phyloP scores from a whole-genome alignment of 2,888 invertebrate species.

The Hydropsyche betteni region DNA sequence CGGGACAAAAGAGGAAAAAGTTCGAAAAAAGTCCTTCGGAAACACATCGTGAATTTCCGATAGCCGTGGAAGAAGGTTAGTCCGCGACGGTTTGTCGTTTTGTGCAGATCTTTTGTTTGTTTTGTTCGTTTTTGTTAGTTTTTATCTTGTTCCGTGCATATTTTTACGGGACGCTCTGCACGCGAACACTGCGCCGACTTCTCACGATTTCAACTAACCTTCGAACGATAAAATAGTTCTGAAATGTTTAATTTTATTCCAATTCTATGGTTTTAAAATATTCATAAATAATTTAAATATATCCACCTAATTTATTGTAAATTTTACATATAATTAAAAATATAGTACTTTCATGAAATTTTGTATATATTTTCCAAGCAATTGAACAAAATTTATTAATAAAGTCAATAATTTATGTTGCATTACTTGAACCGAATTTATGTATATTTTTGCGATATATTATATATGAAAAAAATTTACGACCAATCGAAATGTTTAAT shows the following conservation, averaged over 20 bases:
- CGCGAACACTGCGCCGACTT: conserved; percentile 35
- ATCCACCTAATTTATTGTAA: too few species aligned
- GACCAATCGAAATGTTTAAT: too few species aligned
- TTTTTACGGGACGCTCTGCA: conserved; percentile 41
- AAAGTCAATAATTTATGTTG: too few species aligned
- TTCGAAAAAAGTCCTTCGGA: conserved; percentile 36
- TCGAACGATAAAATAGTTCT: background rate
- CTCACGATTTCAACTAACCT: background rate
- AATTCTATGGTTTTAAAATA: background rate
- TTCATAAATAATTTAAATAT: background rate
- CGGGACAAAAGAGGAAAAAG: conserved; percentile 41
- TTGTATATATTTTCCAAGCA: too few species aligned
- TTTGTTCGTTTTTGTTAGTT: conserved; percentile 4
- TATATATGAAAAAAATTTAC: background rate
- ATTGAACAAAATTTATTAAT: too few species aligned
- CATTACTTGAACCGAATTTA: background rate
- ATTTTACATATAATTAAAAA: too few species aligned
- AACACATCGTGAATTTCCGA: conserved; percentile 47
- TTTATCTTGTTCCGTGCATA: conserved; percentile 42
- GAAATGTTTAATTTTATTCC: background rate
- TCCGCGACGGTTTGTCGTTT: conserved; percentile 18
- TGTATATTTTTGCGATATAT: background rate
- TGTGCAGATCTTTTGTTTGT: conserved; percentile 7
- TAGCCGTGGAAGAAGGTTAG: conserved; percentile 35
- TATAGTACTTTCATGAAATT: too few species aligned